Percentiles rank a stretch among this genome's conserved stretches.
These are phyloP conservation scores for Popillia japonica DNA, from an alignment of 1,140 invertebrate species.

Conservation along the genomic window DNA sequence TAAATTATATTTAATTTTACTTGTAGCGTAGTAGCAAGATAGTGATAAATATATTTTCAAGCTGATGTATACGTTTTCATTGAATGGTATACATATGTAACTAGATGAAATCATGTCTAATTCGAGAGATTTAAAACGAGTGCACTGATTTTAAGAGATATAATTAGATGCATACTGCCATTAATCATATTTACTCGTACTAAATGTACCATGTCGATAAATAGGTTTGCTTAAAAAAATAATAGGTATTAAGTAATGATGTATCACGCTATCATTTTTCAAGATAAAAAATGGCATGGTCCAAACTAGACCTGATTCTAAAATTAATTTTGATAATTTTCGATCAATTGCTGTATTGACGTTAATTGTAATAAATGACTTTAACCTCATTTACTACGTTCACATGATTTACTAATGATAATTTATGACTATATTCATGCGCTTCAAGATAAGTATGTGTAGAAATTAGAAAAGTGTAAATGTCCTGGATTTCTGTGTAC, in stretches of 20 bases:
- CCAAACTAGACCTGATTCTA: conserved; percentile 6
- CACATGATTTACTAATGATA: conserved; percentile 7
- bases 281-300: neutral
- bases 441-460: neutral
- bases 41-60: too few relatives aligned
- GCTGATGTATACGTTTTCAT: too few relatives aligned
- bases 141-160: neutral
- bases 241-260: conserved; percentile 20
- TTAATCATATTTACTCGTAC: conserved; percentile 15
- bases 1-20: neutral
- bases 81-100: too few relatives aligned
- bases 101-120: too few relatives aligned
- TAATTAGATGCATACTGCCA: neutral
- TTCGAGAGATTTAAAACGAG: too few relatives aligned
- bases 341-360: conserved; percentile 16
- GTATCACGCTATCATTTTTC: conserved; percentile 1
- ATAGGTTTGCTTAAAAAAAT: neutral
- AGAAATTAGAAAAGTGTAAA: too few relatives aligned
- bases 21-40: neutral
- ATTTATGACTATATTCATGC: neutral
- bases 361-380: conserved; percentile 29
- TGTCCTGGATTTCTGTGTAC: too few relatives aligned
- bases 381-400: conserved; percentile 11
- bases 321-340: conserved; percentile 33
- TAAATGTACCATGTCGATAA: neutral